phyloP scores from a whole-genome alignment of 2,797 vertebrate genomes.

The Pipistrellus nathusii region DNA sequence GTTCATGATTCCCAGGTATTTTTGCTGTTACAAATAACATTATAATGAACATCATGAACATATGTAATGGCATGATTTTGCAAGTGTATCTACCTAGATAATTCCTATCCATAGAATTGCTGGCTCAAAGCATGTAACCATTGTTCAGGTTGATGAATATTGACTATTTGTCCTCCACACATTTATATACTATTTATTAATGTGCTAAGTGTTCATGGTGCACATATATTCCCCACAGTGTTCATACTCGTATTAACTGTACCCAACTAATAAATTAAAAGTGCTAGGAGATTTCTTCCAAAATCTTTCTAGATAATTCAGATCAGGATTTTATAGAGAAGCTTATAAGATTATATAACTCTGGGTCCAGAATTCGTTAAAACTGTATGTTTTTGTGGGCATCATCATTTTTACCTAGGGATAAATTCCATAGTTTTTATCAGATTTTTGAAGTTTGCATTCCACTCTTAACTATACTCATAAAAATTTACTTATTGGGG shows the following conservation, averaged over 20 bases:
- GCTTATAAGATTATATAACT: neutral
- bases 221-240: neutral
- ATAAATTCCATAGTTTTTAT: neutral
- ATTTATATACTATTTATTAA: neutral
- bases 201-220: neutral
- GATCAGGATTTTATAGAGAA: constrained; percentile 18
- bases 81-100: neutral
- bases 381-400: neutral
- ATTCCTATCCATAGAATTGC: neutral
- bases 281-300: neutral
- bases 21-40: neutral
- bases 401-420: neutral
- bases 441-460: neutral
- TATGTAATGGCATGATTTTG: neutral
- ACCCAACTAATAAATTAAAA: neutral
- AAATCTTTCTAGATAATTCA: neutral
- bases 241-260: neutral
- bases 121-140: neutral
- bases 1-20: neutral
- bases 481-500: neutral
- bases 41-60: neutral
- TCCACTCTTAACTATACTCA: neutral
- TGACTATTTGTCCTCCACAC: neutral
- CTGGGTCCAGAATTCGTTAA: neutral
- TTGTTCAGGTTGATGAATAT: constrained; percentile 17